Evolutionary conservation across 2,113 vertebrate species (phyloP).

Genomic region (Cisticola juncidis): DNA sequence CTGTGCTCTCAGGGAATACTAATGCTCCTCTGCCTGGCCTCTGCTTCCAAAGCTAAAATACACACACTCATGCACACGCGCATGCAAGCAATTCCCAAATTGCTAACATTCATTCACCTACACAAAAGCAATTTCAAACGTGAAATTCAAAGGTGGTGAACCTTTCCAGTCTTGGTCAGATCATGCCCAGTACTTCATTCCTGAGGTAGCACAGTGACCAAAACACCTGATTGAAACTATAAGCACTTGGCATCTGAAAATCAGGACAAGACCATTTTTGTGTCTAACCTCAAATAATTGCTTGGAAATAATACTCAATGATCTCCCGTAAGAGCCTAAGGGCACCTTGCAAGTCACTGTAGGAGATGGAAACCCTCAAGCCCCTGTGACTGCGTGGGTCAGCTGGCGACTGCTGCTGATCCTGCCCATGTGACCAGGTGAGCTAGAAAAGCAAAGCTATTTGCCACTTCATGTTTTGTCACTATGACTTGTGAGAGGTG

Average conservation of each 20-base stretch:
- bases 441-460: neutral
- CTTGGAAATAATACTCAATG: neutral
- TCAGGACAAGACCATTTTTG: neutral
- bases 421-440: neutral
- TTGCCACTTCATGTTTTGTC: neutral
- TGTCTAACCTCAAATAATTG: neutral
- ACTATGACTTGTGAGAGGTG: neutral
- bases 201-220: neutral
- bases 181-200: neutral
- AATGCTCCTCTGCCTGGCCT: neutral
- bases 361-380: neutral
- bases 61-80: neutral
- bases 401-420: accelerated
- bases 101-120: neutral
- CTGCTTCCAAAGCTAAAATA: neutral
- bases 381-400: neutral
- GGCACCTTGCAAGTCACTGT: neutral
- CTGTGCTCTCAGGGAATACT: neutral
- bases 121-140: neutral
- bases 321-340: neutral
- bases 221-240: neutral
- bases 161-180: neutral
- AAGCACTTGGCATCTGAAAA: neutral
- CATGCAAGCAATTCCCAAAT: neutral
- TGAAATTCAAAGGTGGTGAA: neutral